Base-by-base conservation (phyloP, 2,888 invertebrate genomes). In the Dryococelus australis region DNA sequence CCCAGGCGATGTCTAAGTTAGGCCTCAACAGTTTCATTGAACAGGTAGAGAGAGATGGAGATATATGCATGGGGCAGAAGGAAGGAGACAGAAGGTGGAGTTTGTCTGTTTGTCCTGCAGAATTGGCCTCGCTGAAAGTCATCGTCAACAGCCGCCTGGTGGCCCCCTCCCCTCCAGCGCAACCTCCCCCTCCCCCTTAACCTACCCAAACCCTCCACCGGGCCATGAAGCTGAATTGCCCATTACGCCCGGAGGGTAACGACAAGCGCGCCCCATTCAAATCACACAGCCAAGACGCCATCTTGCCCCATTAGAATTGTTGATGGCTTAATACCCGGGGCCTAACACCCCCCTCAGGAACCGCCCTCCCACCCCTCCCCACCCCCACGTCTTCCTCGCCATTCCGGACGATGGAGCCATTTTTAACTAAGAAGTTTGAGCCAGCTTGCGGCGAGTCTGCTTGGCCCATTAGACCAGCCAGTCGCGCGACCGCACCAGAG, bases 241-340 rank as follows among this genome's bases (percentile, higher is more conserved):
- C 65, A 65, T 65, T 65, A 65, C 65, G 65, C 65, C 65, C 65
- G 65, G 65, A 65, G 65, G 65, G 65, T 65, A 65, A 65, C 65
- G 65, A 65, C 65, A 65, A 20, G 65, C 65, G 65, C 65, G 65
- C 65, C 65, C 65, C 65, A 65, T 65, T 65, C 65, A 65, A 65
- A 65, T 65, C 65, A 65, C 65, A 65, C 65, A 65, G 65, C 65
- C 65, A 65, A 65, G 65, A 65, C 65, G 65, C 65, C 65, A 65
- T 65, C 65, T 65, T 43, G 79, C 79, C 43, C 86, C 43, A 86
- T 86, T 86, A 86, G 86, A 86, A 86, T 86, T 86, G 86, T 86
- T 86, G 86, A 86, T 86, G 86, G 83, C 81, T 83, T 86, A 86
- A 86, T 86, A 47, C 83, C 86, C 65, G 65, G 35, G 65, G 65